Evolutionary conservation across 2,888 invertebrate genomes (phyloP).

Genomic region (Drosophila incognita): DNA sequence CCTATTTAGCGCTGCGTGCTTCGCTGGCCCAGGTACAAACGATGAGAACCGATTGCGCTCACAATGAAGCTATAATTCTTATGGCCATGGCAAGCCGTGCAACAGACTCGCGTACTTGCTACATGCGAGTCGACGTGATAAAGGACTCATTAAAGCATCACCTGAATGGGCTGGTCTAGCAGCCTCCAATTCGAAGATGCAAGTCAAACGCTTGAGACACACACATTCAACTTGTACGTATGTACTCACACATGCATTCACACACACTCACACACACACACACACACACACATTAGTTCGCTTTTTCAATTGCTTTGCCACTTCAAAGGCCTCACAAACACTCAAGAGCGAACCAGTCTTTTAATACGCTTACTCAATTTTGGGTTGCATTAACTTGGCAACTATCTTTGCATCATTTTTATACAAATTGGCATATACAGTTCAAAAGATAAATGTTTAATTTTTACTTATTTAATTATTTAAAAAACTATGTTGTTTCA

Average conservation of each 20-base stretch:
- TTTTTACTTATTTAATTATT: background rate
- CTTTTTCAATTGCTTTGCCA: slow-evolving; percentile 80
- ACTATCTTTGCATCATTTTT: background rate
- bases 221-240: slow-evolving; percentile 12
- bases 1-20: background rate
- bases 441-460: background rate
- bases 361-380: slow-evolving; percentile 50
- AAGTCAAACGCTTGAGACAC: slow-evolving; percentile 33
- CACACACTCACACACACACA: slow-evolving; percentile 25
- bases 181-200: slow-evolving; percentile 62
- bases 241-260: slow-evolving; percentile 7
- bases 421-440: background rate
- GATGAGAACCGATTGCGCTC: slow-evolving; percentile 64
- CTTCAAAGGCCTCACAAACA: slow-evolving; percentile 71
- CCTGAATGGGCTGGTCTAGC: slow-evolving; percentile 78
- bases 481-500: background rate
- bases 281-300: slow-evolving; percentile 43
- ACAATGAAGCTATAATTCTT: slow-evolving; percentile 80
- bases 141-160: slow-evolving; percentile 82
- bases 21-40: slow-evolving; percentile 8
- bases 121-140: slow-evolving; percentile 70
- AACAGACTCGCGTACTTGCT: slow-evolving; percentile 33
- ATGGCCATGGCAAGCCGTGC: slow-evolving; percentile 46
- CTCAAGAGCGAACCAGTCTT: slow-evolving; percentile 68
- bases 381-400: slow-evolving; percentile 16